Conservation (phyloP, 2,797 vertebrate genomes). For the Enteromius treurensis region DNA sequence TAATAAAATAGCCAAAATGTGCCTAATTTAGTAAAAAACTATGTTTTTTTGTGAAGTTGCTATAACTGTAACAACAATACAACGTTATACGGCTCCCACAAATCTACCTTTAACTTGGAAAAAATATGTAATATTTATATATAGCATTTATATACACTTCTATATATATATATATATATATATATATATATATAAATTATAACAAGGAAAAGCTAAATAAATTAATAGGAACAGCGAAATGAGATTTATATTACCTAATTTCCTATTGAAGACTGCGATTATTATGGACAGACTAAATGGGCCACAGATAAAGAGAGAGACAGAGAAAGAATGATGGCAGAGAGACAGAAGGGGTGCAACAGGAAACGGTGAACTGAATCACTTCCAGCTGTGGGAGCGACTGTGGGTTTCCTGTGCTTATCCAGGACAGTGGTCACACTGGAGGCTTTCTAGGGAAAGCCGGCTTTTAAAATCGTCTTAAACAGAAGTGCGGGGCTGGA, state of each 20-base stretch:
- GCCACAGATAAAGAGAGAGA: constrained; percentile 47
- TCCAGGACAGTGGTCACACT: constrained; percentile 72
- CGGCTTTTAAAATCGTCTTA: constrained; percentile 50
- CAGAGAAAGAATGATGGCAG: constrained; percentile 18
- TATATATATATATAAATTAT: not conserved
- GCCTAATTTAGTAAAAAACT: no score
- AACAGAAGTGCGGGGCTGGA: constrained; percentile 41
- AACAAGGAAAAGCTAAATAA: no score
- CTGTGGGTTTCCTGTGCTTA: constrained; percentile 73
- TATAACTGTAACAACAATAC: no score
- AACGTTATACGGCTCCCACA: no score
- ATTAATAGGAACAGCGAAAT: not conserved
- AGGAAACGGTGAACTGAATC: constrained; percentile 72
- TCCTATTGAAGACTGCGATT: not conserved
- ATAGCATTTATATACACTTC: not conserved
- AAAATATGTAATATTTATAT: not conserved
- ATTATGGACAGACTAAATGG: constrained; percentile 47
- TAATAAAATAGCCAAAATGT: not conserved
- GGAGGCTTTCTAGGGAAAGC: constrained; percentile 73
- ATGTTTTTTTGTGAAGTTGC: no score
- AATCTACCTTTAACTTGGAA: no score
- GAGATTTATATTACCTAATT: not conserved
- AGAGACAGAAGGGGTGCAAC: constrained; percentile 44
- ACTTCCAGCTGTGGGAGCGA: constrained; percentile 75
- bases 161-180: not conserved